A percentile compares a stretch with the other conserved stretches of the same genome.
Conservation (phyloP, 64 coral and sea anemone species). For the Montipora foliosa region DNA sequence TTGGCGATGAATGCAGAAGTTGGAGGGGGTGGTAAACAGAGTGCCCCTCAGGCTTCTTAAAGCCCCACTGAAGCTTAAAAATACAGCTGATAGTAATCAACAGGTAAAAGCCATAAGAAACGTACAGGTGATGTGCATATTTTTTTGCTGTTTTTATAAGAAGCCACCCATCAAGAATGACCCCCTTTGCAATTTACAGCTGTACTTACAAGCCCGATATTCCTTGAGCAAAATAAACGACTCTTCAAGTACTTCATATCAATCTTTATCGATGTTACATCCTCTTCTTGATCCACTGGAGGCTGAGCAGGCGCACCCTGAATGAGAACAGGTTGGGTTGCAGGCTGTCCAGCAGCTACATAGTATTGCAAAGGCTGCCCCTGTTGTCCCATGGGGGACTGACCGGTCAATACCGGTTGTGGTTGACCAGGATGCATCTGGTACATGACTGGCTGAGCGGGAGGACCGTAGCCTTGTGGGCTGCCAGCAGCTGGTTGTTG, state of each 20-base stretch:
- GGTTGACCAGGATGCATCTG: background rate
- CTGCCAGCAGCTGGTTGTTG: too few species aligned
- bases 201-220: background rate
- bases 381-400: background rate
- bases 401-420: background rate
- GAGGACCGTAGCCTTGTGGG: too few species aligned
- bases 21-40: too few species aligned
- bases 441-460: background rate
- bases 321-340: background rate
- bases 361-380: background rate
- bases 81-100: too few species aligned
- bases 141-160: background rate
- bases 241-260: background rate
- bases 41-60: too few species aligned
- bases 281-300: background rate
- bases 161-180: background rate
- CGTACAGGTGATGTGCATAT: background rate
- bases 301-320: background rate
- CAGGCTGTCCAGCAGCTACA: background rate
- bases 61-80: too few species aligned
- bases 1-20: too few species aligned
- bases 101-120: too few species aligned
- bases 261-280: background rate
- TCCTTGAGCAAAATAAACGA: background rate
- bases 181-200: too few species aligned